Conservation (phyloP, 2,888 invertebrate species). For the Eilema sororculum region DNA sequence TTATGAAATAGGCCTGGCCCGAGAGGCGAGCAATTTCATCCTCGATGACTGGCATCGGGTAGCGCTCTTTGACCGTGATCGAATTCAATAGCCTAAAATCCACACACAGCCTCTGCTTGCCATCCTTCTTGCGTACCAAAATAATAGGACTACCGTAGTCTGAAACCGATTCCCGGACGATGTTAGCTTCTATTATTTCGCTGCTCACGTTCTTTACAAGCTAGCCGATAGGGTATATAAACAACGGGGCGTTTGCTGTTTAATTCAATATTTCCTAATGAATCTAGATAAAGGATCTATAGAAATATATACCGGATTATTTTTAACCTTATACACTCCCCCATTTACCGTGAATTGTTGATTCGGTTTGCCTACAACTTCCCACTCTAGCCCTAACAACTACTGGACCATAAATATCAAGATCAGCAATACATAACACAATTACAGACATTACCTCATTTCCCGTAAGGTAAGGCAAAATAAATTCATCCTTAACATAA, state of each 20-base stretch:
- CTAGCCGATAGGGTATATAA: not conserved
- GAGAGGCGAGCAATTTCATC: slow-evolving; percentile 28
- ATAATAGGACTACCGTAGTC: slow-evolving; percentile 15
- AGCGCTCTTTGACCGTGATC: slow-evolving; percentile 37
- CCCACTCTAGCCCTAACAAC: not conserved
- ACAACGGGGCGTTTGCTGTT: not conserved
- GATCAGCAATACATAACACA: not conserved
- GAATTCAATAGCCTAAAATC: slow-evolving; percentile 11
- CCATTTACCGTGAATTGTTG: not conserved
- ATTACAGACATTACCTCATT: not conserved
- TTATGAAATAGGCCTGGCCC: slow-evolving; percentile 4
- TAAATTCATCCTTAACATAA: not conserved
- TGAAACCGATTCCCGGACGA: not conserved
- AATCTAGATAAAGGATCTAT: not conserved
- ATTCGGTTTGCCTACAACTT: not conserved
- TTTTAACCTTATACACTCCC: not conserved
- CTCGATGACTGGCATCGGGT: slow-evolving; percentile 40
- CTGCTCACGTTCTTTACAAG: not conserved
- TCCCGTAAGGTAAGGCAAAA: too few species aligned
- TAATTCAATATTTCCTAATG: not conserved
- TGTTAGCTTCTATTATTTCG: not conserved
- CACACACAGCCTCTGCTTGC: not conserved
- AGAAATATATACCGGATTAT: not conserved
- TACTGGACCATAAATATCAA: not conserved
- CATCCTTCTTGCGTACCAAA: slow-evolving; percentile 10